A percentile compares a stretch with the other conserved stretches of the same genome.
Evolutionary conservation across 2,113 vertebrate species (phyloP).

Genomic region (Colossoma macropomum): DNA sequence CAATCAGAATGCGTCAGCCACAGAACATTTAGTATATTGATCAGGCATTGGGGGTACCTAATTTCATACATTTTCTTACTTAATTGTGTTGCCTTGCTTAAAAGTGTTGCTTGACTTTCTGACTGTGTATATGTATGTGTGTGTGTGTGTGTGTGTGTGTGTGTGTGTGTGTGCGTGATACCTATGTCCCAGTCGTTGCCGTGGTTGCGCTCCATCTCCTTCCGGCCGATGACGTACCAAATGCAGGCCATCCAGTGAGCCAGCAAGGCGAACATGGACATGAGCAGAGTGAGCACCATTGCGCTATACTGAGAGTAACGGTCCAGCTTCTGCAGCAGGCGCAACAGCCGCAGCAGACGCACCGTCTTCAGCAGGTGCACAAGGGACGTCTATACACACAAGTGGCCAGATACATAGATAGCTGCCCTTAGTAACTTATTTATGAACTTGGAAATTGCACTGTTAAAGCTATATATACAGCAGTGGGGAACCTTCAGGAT

Average conservation of each 20-base stretch:
- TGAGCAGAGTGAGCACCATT: slow-evolving; percentile 91
- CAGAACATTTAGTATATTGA: no score
- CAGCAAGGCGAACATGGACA: slow-evolving; percentile 90
- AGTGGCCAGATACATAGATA: not conserved
- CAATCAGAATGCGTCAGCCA: no score
- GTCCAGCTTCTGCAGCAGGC: slow-evolving; percentile 90
- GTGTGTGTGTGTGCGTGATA: slow-evolving; percentile 70
- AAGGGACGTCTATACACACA: slow-evolving; percentile 76
- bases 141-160: slow-evolving; percentile 6
- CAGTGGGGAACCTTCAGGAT: no score
- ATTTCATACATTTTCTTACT: no score
- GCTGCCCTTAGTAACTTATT: no score
- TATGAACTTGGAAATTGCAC: no score
- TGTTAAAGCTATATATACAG: no score
- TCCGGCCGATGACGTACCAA: slow-evolving; percentile 90
- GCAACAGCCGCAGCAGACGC: slow-evolving; percentile 85
- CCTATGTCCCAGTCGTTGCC: slow-evolving; percentile 89
- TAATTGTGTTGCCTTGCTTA: no score
- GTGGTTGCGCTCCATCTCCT: slow-evolving; percentile 83
- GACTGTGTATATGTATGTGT: not conserved
- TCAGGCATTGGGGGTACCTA: no score
- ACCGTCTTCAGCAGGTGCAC: slow-evolving; percentile 89
- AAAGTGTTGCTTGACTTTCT: no score
- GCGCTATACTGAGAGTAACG: slow-evolving; percentile 93
- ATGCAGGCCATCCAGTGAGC: slow-evolving; percentile 94